These are phyloP conservation scores for Propsilocerus akamusi DNA, from an alignment of 1,140 invertebrate genomes.

Conservation along the genomic window DNA sequence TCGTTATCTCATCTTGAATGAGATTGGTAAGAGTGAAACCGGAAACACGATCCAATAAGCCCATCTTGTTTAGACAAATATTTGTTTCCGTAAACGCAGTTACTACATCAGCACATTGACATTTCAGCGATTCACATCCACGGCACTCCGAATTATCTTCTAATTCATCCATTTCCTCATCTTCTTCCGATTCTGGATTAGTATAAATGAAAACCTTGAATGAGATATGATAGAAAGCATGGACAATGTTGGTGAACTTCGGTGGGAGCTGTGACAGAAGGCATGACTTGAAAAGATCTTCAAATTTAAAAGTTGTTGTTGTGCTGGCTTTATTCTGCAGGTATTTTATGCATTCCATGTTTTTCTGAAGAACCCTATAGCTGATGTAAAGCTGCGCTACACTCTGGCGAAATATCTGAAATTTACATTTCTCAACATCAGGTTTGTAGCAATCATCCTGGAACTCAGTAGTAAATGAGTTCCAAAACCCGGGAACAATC, in stretches of 20 bases:
- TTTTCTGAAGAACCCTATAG: not conserved
- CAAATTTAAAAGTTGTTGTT: not conserved
- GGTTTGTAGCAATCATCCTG: not conserved
- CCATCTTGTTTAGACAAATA: constrained; percentile 49
- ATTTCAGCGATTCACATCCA: constrained; percentile 51
- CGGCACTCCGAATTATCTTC: constrained; percentile 39
- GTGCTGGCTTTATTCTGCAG: not conserved
- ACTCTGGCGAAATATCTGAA: not conserved
- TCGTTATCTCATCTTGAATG: constrained; percentile 61
- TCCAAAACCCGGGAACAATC: constrained; percentile 19
- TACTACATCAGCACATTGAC: constrained; percentile 54
- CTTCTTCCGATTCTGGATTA: constrained; percentile 11
- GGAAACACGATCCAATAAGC: constrained; percentile 56
- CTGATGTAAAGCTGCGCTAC: not conserved
- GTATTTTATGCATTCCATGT: not conserved
- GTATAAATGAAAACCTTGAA: constrained; percentile 49
- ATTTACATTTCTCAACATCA: not conserved
- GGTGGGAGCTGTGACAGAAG: constrained; percentile 50
- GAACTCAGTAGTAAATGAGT: constrained; percentile 10
- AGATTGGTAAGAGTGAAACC: constrained; percentile 63
- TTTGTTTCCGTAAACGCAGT: constrained; percentile 64
- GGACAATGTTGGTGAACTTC: constrained; percentile 44
- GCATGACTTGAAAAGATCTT: constrained; percentile 37
- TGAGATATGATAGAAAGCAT: constrained; percentile 55
- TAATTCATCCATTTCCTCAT: constrained; percentile 27